These are phyloP conservation scores for Hirundo rustica DNA, from an alignment of 2,797 vertebrate genomes.

Conservation along the genomic window DNA sequence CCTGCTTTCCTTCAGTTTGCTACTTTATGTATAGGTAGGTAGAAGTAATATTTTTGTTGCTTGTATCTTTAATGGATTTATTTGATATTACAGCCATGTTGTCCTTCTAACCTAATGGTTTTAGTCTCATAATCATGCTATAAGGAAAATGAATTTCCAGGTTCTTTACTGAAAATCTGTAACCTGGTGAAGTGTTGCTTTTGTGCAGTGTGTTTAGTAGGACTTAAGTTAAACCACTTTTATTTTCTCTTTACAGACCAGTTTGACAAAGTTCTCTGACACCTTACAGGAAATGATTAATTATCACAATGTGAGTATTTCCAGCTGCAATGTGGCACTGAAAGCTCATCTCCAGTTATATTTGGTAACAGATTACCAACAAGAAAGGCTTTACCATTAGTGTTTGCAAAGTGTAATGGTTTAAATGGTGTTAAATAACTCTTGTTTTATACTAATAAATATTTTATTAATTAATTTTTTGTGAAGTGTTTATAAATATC, in stretches of 20 bases:
- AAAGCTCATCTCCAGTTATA: not conserved
- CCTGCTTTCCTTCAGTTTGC: not conserved
- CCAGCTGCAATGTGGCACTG: not conserved
- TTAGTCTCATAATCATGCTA: not conserved
- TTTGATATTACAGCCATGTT: not conserved
- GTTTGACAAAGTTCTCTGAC: constrained; percentile 93
- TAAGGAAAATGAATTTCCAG: not conserved
- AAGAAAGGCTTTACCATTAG: too few species aligned
- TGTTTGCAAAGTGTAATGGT: not conserved
- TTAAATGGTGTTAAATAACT: not conserved
- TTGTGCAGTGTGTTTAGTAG: not conserved
- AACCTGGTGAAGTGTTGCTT: not conserved
- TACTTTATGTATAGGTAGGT: not conserved
- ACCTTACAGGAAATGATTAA: constrained; percentile 98
- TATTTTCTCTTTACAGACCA: constrained; percentile 79
- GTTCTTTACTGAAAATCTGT: not conserved
- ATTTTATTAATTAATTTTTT: not conserved
- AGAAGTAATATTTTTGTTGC: not conserved
- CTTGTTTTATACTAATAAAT: not conserved
- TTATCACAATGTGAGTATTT: constrained; percentile 91
- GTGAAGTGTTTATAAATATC: not conserved
- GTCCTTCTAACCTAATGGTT: not conserved
- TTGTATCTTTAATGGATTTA: not conserved
- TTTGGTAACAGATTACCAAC: not conserved
- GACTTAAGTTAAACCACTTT: not conserved